Conservation (phyloP, 2,888 invertebrate genomes). For the Melanargia galathea region DNA sequence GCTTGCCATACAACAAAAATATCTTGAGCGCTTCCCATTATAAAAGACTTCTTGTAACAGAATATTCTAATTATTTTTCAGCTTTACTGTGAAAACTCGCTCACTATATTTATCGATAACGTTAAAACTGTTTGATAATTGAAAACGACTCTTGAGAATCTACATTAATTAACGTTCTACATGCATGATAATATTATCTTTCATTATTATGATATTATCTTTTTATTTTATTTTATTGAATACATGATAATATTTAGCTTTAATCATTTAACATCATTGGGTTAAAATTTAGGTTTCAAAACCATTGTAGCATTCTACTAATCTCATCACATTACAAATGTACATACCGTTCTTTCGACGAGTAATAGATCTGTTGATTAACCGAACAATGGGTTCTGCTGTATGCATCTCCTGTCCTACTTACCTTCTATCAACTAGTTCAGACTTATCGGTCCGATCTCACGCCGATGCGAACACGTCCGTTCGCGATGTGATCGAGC, state of each 20-base stretch:
- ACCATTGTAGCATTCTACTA: not conserved
- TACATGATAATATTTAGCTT: too few species aligned
- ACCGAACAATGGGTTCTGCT: conserved; percentile 1
- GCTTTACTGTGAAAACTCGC: not conserved
- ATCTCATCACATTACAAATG: not conserved
- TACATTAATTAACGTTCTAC: too few species aligned
- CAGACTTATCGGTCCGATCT: conserved; percentile 32
- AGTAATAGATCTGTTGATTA: not conserved
- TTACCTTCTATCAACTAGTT: conserved; percentile 16
- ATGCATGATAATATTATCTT: too few species aligned
- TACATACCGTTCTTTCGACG: not conserved
- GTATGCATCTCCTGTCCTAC: conserved; percentile 11
- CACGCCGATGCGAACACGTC: conserved; percentile 31
- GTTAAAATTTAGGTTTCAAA: too few species aligned
- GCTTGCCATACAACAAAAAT: conserved; percentile 8
- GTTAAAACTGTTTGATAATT: too few species aligned
- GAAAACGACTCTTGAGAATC: too few species aligned
- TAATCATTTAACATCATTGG: too few species aligned
- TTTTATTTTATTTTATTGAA: too few species aligned
- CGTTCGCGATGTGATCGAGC: conserved; percentile 25
- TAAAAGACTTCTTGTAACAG: not conserved
- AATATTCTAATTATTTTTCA: not conserved
- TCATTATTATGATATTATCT: too few species aligned
- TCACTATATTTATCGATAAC: too few species aligned
- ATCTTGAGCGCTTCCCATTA: not conserved